Evolutionary conservation across 2,888 invertebrate species (phyloP), one percentile per base, ranked within the genome.

Genomic region (Cecidostiba fungosa): DNA sequence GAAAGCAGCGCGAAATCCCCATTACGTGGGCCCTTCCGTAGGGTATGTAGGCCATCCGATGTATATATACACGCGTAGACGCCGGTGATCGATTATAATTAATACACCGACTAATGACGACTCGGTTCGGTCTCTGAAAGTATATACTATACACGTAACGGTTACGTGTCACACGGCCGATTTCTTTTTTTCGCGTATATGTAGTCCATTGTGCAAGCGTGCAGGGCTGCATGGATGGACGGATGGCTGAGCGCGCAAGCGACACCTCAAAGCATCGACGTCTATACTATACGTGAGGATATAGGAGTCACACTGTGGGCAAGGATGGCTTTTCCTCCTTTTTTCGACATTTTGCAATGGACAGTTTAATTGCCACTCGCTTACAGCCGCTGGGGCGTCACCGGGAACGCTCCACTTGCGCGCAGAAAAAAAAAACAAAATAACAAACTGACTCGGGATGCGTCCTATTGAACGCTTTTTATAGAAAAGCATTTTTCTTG

Each of bases 91-190:
- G 39, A 3, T 72, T 72, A 43, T 72, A 72, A 72, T 72, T 70
- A 70, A 70, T 70, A 70, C 39, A 36, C 70, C 70, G 8, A n/a
- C 70, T 70, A 70, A 39, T 32, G 70, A 70, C 36, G n/a, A 70
- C n/a, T 10, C 8, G 19, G 32, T 1, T 32, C 70, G 4, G 32
- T 8, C 12, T 5, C 69, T 26, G 29, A 6, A 32, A 32, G 16
- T 16, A 6, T 12, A n/a, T n/a, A 66, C 29, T 43, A 43, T 43
- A 12, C 43, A 43, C 12, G 69, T 69, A 69, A 69, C 32, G 32
- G 16, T 69, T 69, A 69, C 69, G 69, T 29, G 32, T 32, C 69
- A 3, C 62, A 1, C 26, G 62, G 26, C 12, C 32, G 69, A 69
- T 69, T 69, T 69, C 32, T 32, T 29, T 16, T 26, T 69, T 16